A percentile compares a stretch with the other conserved stretches of the same genome.
Conservation (phyloP, 2,113 vertebrate genomes). For the Procavia capensis region DNA sequence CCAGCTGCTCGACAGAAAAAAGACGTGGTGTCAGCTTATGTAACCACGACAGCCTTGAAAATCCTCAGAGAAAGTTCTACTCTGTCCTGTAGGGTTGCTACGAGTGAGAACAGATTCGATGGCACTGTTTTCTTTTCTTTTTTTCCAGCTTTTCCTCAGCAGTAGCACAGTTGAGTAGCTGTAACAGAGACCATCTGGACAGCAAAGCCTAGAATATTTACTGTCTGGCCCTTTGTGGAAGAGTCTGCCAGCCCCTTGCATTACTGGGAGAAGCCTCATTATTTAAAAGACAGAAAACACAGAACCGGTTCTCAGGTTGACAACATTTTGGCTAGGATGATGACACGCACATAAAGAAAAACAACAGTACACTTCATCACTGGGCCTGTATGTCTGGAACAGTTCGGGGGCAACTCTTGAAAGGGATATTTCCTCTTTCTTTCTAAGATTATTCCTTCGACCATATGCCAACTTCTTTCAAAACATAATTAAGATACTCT, state of each 20-base stretch:
- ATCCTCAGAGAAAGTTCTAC: background rate
- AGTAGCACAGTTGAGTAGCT: background rate
- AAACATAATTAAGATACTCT: background rate
- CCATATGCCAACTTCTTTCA: background rate
- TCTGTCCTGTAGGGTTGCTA: background rate
- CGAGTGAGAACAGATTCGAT: background rate
- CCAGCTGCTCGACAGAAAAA: background rate
- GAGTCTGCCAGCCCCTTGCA: background rate
- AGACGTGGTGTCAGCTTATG: background rate
- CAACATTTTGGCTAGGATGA: background rate
- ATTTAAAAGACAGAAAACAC: background rate
- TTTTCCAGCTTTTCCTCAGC: background rate
- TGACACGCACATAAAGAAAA: background rate
- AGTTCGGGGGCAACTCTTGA: background rate
- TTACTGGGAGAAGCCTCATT: background rate
- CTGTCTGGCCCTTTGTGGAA: background rate
- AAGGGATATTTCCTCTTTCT: background rate
- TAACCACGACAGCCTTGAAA: background rate
- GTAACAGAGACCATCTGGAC: background rate
- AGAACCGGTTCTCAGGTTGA: no score
- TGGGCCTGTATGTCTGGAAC: background rate
- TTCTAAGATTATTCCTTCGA: background rate
- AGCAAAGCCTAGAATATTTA: background rate
- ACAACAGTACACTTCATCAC: background rate
- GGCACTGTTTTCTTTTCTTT: background rate